A percentile compares a stretch with the other conserved stretches of the same genome.
phyloP scores from a whole-genome alignment of 2,888 invertebrate genomes.

The Nomada ruficornis region DNA sequence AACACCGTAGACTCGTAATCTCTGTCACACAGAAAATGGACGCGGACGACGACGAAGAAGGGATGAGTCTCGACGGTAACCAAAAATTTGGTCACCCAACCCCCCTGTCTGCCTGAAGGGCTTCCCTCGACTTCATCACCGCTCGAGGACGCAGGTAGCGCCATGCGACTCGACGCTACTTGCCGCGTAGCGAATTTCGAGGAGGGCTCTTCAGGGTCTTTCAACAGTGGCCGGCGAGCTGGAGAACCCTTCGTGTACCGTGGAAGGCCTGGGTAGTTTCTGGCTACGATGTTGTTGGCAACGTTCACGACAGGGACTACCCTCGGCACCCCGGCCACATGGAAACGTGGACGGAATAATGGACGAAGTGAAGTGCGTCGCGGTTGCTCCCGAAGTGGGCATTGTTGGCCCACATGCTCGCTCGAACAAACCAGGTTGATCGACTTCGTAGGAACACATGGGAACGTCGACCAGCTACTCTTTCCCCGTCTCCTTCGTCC shows the following conservation, averaged over 20 bases:
- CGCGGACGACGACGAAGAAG: constrained; percentile 26
- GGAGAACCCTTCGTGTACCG: constrained; percentile 76
- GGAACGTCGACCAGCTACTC: constrained; percentile 66
- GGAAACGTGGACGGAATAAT: constrained; percentile 81
- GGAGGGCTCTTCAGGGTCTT: constrained; percentile 79
- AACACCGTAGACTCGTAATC: constrained; percentile 19
- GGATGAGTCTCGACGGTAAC: constrained; percentile 43
- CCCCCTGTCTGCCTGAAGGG: constrained; percentile 58
- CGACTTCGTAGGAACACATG: constrained; percentile 80
- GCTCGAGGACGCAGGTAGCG: constrained; percentile 74
- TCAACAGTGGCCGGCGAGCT: constrained; percentile 76
- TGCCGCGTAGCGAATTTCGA: constrained; percentile 79
- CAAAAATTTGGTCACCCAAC: constrained; percentile 62
- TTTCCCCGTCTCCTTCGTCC: constrained; percentile 49
- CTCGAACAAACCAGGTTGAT: constrained; percentile 81
- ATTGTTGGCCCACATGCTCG: constrained; percentile 84
- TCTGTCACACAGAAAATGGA: neutral
- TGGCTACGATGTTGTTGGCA: constrained; percentile 69
- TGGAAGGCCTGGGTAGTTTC: constrained; percentile 39
- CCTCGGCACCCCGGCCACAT: constrained; percentile 73
- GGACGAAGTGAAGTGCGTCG: constrained; percentile 82
- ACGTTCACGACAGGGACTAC: constrained; percentile 63
- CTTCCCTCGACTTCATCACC: constrained; percentile 66
- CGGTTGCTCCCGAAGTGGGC: constrained; percentile 81
- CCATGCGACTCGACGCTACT: constrained; percentile 73